A percentile compares a stretch with the other conserved stretches of the same genome.
Conservation (phyloP, 1,140 invertebrate genomes). For the Drosophila micromelanica region DNA sequence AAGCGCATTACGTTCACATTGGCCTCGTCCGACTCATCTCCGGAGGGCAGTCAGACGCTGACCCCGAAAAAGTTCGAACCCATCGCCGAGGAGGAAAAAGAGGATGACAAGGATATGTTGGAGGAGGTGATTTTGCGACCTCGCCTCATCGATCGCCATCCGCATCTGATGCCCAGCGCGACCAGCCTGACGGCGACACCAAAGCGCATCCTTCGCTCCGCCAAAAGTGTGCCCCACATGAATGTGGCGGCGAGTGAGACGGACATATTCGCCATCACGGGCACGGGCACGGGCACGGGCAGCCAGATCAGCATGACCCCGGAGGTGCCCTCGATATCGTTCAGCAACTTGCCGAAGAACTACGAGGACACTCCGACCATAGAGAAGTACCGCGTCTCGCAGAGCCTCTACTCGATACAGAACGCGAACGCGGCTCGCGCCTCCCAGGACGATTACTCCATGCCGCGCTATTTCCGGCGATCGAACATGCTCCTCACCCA, state of each 20-base stretch:
- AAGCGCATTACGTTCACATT: constrained; percentile 79
- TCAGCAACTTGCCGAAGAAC: constrained; percentile 79
- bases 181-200: constrained; percentile 45
- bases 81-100: constrained; percentile 76
- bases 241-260: constrained; percentile 77
- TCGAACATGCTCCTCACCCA: constrained; percentile 74
- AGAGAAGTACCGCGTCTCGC: constrained; percentile 82
- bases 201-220: constrained; percentile 67
- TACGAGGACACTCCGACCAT: constrained; percentile 84
- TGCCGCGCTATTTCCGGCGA: constrained; percentile 81
- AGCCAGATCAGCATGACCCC: constrained; percentile 84
- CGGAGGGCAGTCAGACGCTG: constrained; percentile 72
- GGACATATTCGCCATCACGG: constrained; percentile 82
- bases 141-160: constrained; percentile 71
- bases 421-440: constrained; percentile 74
- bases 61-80: constrained; percentile 73
- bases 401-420: constrained; percentile 81
- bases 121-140: constrained; percentile 81
- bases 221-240: constrained; percentile 82
- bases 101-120: constrained; percentile 55
- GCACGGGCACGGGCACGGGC: constrained; percentile 71
- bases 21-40: constrained; percentile 64
- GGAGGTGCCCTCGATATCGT: constrained; percentile 83
- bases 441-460: constrained; percentile 76
- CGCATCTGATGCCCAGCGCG: constrained; percentile 53